Conservation (phyloP, 1,140 invertebrate genomes). For the Drosophila erecta region DNA sequence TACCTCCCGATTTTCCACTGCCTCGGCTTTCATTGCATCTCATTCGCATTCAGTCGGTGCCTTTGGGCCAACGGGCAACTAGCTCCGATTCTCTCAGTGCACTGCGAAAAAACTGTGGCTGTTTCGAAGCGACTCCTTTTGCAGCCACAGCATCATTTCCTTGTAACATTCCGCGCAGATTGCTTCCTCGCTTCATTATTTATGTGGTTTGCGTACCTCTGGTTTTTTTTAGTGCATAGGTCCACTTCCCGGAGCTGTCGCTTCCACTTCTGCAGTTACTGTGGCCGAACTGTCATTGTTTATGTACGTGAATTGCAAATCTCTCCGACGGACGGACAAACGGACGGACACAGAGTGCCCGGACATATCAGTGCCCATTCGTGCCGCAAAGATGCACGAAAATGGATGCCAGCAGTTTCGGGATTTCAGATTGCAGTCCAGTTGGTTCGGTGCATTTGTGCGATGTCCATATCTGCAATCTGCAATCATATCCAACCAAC, state of each 20-base stretch:
- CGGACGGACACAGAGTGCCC: not conserved
- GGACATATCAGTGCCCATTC: not conserved
- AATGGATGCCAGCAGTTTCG: slow-evolving; percentile 12
- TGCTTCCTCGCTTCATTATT: too few species aligned
- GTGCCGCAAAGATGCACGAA: slow-evolving; percentile 37
- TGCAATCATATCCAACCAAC: not conserved
- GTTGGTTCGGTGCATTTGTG: not conserved
- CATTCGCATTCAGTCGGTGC: slow-evolving; percentile 3
- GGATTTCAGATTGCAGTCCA: slow-evolving; percentile 7
- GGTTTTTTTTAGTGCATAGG: not conserved
- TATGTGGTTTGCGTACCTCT: too few species aligned
- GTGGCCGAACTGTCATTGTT: slow-evolving; percentile 51
- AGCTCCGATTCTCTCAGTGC: slow-evolving; percentile 7
- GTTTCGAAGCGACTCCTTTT: too few species aligned
- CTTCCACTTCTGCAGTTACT: slow-evolving; percentile 2
- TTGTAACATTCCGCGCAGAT: not conserved
- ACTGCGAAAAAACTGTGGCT: not conserved
- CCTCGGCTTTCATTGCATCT: slow-evolving; percentile 1
- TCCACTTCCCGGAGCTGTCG: not conserved
- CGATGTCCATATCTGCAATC: not conserved
- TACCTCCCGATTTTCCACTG: slow-evolving; percentile 12
- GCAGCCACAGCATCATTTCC: too few species aligned
- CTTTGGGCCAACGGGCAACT: slow-evolving; percentile 1
- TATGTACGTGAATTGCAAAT: slow-evolving; percentile 68
- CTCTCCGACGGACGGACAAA: slow-evolving; percentile 26